These are phyloP conservation scores for Poecilobothrus nobilitatus DNA, from an alignment of 2,888 invertebrate species.

Conservation along the genomic window DNA sequence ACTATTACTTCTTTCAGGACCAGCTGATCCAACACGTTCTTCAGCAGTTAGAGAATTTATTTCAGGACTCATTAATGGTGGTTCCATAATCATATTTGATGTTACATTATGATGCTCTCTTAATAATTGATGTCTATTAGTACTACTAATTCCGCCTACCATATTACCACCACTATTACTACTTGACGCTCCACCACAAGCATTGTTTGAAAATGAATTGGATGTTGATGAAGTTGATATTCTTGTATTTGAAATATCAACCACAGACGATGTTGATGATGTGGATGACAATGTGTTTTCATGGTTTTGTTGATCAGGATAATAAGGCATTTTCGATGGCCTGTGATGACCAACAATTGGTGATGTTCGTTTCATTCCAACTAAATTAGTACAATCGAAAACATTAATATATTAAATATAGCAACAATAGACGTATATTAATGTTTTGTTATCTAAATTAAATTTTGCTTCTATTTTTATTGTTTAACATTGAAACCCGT, in stretches of 20 bases:
- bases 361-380: slow-evolving; percentile 46
- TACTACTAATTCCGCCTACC: slow-evolving; percentile 1
- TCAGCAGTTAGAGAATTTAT: slow-evolving; percentile 56
- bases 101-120: slow-evolving; percentile 21
- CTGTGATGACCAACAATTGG: slow-evolving; percentile 47
- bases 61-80: slow-evolving; percentile 54
- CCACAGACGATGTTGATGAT: slow-evolving; percentile 26
- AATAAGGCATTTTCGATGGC: slow-evolving; percentile 43
- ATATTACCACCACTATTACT: too few relatives aligned
- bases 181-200: not conserved
- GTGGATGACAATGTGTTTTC: slow-evolving; percentile 22
- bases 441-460: too few relatives aligned
- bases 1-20: slow-evolving; percentile 1
- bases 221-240: slow-evolving; percentile 27
- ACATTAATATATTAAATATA: not conserved
- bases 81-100: slow-evolving; percentile 34
- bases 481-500: too few relatives aligned
- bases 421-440: too few relatives aligned
- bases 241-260: slow-evolving; percentile 12
- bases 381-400: slow-evolving; percentile 25
- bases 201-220: slow-evolving; percentile 15
- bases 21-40: slow-evolving; percentile 37
- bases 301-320: slow-evolving; percentile 28
- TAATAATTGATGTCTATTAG: not conserved
- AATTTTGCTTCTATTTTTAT: too few relatives aligned